These are phyloP conservation scores for Drosophila mauritiana DNA, from an alignment of 1,140 invertebrate genomes.

Conservation along the genomic window DNA sequence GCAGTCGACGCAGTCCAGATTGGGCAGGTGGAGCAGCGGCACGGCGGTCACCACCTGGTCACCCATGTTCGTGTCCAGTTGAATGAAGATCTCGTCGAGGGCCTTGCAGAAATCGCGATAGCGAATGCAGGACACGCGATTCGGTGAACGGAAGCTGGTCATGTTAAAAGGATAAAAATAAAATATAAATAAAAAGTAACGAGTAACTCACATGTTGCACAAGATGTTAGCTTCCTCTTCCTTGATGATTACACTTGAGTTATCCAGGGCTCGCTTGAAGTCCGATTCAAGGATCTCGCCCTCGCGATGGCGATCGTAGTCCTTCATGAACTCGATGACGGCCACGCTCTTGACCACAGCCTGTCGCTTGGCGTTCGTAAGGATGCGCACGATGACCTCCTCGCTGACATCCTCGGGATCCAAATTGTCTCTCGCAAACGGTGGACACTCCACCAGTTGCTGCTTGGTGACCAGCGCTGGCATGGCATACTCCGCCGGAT, in stretches of 20 bases:
- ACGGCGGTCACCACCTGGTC: conserved; percentile 85
- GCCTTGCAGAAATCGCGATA: conserved; percentile 88
- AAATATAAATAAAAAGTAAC: too few species aligned
- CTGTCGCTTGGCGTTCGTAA: conserved; percentile 90
- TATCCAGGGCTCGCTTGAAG: conserved; percentile 88
- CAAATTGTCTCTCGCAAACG: conserved; percentile 31
- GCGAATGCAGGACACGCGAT: conserved; percentile 86
- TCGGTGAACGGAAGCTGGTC: conserved; percentile 87
- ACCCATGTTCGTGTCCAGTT: conserved; percentile 88
- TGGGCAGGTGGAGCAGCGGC: conserved; percentile 88
- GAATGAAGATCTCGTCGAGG: conserved; percentile 88
- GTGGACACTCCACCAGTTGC: conserved; percentile 61
- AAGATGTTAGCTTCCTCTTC: conserved; percentile 59
- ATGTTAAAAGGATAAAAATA: not conserved
- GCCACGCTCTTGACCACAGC: conserved; percentile 88
- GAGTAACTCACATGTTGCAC: conserved; percentile 56
- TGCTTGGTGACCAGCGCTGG: conserved; percentile 63
- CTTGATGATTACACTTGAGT: conserved; percentile 87
- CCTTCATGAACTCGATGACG: conserved; percentile 87
- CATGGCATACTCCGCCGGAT: conserved; percentile 79
- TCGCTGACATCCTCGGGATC: conserved; percentile 68
- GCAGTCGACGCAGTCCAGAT: conserved; percentile 86
- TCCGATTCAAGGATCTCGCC: conserved; percentile 87
- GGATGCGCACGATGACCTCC: conserved; percentile 88
- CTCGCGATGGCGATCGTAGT: conserved; percentile 87